A percentile compares a stretch with the other conserved stretches of the same genome.
phyloP scores from a whole-genome alignment of 2,888 invertebrate species.

The Melanotus villosus region DNA sequence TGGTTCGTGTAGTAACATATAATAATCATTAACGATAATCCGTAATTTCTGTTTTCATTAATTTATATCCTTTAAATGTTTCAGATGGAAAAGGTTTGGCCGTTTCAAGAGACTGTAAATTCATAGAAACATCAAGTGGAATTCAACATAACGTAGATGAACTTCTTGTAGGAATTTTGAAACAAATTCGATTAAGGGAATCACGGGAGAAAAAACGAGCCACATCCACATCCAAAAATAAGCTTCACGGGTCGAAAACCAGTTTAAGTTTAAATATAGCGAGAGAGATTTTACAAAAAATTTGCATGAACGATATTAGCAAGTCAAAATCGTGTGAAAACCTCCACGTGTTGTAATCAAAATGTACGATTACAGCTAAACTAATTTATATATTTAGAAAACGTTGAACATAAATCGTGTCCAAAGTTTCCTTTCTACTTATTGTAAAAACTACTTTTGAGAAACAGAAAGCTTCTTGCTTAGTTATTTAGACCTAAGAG shows the following conservation, averaged over 20 bases:
- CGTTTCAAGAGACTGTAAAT: constrained; percentile 90
- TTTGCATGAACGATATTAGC: constrained; percentile 87
- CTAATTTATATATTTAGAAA: too few species aligned
- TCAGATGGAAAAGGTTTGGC: constrained; percentile 94
- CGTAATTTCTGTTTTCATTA: too few species aligned
- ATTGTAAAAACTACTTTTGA: too few species aligned
- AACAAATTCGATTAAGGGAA: constrained; percentile 88
- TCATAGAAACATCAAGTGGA: constrained; percentile 95
- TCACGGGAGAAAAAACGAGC: constrained; percentile 78
- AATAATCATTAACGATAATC: too few species aligned
- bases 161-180: constrained; percentile 91
- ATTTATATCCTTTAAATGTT: too few species aligned
- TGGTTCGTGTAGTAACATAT: too few species aligned
- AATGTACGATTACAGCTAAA: too few species aligned
- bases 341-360: constrained; percentile 78
- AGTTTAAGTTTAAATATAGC: constrained; percentile 87
- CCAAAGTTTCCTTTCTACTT: too few species aligned
- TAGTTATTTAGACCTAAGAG: too few species aligned
- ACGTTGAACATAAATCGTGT: too few species aligned
- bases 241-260: constrained; percentile 84
- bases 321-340: constrained; percentile 92
- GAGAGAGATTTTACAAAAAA: constrained; percentile 86
- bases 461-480: too few species aligned
- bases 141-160: constrained; percentile 98
- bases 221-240: constrained; percentile 63